Evolutionary conservation across 1,140 invertebrate species (phyloP).

Genomic region (Halesus radiatus): DNA sequence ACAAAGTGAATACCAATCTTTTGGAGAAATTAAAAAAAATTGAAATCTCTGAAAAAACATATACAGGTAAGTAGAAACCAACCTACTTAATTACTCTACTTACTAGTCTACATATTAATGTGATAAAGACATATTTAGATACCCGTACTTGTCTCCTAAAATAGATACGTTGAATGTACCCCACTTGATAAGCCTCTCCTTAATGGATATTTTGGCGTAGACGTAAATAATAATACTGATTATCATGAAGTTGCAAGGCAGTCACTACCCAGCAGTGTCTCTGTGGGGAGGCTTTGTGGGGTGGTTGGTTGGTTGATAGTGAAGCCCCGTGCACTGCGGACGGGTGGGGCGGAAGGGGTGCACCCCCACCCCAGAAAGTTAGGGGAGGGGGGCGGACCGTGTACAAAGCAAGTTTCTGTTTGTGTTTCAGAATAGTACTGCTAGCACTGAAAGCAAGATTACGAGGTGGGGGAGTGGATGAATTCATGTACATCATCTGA

Average conservation of each 20-base stretch:
- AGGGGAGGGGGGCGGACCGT: constrained; percentile 31
- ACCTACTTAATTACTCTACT: too few species aligned
- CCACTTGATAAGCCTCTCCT: too few species aligned
- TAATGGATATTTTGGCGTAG: neutral
- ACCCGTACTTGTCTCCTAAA: too few species aligned
- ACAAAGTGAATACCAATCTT: too few species aligned
- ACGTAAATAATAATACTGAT: constrained; percentile 27
- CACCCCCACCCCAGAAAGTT: neutral
- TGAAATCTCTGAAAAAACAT: too few species aligned
- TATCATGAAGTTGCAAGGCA: constrained; percentile 40
- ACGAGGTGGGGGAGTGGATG: constrained; percentile 30
- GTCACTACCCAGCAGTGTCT: constrained; percentile 31
- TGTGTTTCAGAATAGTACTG: constrained; percentile 48
- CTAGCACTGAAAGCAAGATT: constrained; percentile 27
- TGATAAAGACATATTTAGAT: too few species aligned
- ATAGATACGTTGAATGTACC: too few species aligned
- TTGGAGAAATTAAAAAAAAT: too few species aligned
- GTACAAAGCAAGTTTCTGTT: constrained; percentile 55
- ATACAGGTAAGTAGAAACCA: too few species aligned
- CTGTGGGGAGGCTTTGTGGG: neutral
- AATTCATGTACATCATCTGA: neutral
- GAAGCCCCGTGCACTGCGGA: neutral
- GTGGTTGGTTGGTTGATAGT: constrained; percentile 16
- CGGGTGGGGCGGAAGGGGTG: neutral
- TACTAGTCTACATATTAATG: too few species aligned